Evolutionary conservation across 2,888 invertebrate genomes (phyloP), one percentile per base, ranked within the genome.

Genomic region (Apomyelois bistriatella): DNA sequence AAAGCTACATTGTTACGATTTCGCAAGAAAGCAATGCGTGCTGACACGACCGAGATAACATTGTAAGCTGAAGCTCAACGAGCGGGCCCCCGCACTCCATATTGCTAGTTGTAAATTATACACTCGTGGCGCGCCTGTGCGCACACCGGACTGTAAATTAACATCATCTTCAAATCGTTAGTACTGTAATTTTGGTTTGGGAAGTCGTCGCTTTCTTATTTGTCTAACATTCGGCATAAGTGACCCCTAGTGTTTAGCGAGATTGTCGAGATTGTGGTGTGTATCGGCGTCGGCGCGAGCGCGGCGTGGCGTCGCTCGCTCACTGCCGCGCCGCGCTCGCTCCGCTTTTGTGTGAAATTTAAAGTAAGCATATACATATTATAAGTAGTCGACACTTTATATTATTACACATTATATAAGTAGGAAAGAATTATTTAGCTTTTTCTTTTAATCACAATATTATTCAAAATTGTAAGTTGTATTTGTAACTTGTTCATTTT

Each of bases 381-480:
- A 85, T 85, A 87, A 89, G 89, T 90, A 90, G 89, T 85, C 85
- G 85, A 88, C 89, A 90, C 89, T 89, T 87, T 89, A 89, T 89
- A 89, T 88, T 88, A 90, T 88, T 87, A 89, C 87, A 85, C 87
- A 81, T 82, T 82, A 79, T 89, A 85, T 89, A 88, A 90, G 90
- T 90, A 90, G 89, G 82, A 88, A 85, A 85, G 81, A 87, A 87
- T 89, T 90, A 87, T 89, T 90, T 90, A 87, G 88, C 86, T 85
- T 86, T 85, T 88, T 82, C 71, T 77, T 85, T 89, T 88, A 87
- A 86, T 86, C 87, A 87, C 87, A 85, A 81, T 88, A 88, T 86
- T 87, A 88, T 87, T 90, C 86, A 85, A 90, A 90, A 89, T 90
- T 90, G 86, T 88, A 88, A 85, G 83, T 88, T 88, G 78, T 86